These are phyloP conservation scores for Labeo calbasu DNA, from an alignment of 2,797 vertebrate genomes.

Conservation along the genomic window DNA sequence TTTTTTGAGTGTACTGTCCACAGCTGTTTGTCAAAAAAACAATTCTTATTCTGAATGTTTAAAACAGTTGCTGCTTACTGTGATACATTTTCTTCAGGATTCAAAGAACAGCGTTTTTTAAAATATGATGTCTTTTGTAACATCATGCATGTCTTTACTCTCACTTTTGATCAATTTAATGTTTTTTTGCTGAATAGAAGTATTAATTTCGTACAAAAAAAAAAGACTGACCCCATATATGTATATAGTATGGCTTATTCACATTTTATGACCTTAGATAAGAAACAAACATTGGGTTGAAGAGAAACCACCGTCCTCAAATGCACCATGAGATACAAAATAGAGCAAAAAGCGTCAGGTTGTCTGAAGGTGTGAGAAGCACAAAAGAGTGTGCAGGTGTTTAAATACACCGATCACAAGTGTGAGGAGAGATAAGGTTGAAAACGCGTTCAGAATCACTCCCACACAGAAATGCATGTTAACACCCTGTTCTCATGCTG, in stretches of 20 bases:
- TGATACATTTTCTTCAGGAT: not conserved
- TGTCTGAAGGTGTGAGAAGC: slow-evolving; percentile 35
- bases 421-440: slow-evolving; percentile 41
- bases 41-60: slow-evolving; percentile 17
- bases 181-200: not conserved
- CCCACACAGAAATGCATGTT: slow-evolving; percentile 23
- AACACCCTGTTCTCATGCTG: slow-evolving; percentile 25
- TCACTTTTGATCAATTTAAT: not conserved
- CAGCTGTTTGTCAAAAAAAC: not conserved
- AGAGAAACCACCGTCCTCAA: not conserved
- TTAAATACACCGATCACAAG: slow-evolving; percentile 39
- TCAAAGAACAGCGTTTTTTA: not conserved
- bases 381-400: slow-evolving; percentile 44
- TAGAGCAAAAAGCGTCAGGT: not conserved
- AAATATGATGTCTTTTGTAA: not conserved
- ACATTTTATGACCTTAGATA: not conserved
- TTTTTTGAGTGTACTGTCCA: no score
- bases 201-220: not conserved
- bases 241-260: not conserved
- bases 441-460: slow-evolving; percentile 9
- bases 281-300: not conserved
- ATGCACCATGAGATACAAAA: slow-evolving; percentile 1
- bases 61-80: not conserved
- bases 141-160: not conserved
- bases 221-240: not conserved